Evolutionary conservation across 2,113 vertebrate genomes (phyloP), one percentile per base, ranked within the genome.

Genomic region (Trachemys scripta): DNA sequence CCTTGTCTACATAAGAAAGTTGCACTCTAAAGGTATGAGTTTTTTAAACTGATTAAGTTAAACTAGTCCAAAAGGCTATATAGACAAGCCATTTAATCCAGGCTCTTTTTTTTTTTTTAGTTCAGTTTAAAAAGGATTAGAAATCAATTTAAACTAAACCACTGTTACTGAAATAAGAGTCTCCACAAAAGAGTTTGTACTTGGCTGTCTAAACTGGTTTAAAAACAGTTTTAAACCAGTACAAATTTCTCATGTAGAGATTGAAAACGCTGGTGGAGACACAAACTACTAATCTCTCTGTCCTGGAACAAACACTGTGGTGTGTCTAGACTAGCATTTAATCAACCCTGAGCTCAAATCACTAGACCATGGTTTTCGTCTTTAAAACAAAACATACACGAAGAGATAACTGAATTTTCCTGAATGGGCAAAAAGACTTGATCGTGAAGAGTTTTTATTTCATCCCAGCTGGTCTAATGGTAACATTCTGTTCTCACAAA

Each of bases 371-470:
- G 47, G n/a, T 13, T 95, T 93, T 93, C 25, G 45, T 92, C 29
- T 83, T 84, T 87, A 56, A 95, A 93, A 89, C 29, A 69, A 90
- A 95, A 47, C 14, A 80, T 27, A 51, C 94, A 87, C 56, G 51
- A 47, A 95, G 93, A 83, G 17, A 57, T 56, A 94, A 72, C 80
- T 35, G 29, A 54, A 94, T 3, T 5, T 83, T 92, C 88, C 27
- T 38, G 72, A 88, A 92, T 69, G 80, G 92, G 19, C 1, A 79
- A 25, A 78, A 93, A 22, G 16, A 75, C 3, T 35, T 85, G 47
- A 14, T 0, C 0, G 2, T 56, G 42, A 10, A 12, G 20, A 11
- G 54, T 53, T 92, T 8, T 94, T 10, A 69, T 0, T 0, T 47
- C 54, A 38, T 42, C 75, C 87, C 54, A 80, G 14, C 29, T 83